Evolutionary conservation across 2,113 vertebrate species (phyloP), one percentile per base, ranked within the genome.

Genomic region (Formicarius rufipectus): DNA sequence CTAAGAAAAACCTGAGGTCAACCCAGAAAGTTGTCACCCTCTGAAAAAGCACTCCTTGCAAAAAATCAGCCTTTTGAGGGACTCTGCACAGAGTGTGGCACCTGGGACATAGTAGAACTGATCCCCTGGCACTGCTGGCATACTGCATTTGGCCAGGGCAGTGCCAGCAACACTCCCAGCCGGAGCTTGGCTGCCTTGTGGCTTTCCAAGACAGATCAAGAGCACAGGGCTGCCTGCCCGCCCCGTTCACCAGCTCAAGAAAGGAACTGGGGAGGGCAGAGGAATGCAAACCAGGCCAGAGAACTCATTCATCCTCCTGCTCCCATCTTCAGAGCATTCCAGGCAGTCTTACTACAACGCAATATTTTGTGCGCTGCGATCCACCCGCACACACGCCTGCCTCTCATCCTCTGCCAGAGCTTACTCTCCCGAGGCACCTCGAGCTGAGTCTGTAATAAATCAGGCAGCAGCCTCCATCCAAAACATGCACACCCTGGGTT

Each of bases 321-420:
- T 75, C 67, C 75, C 1, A 0, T 50, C 68, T 59, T 21, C 1
- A 0, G 84, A 12, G 39, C 44, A 7, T 91, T 92, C 90, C 93
- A 69, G 92, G 79, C 85, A 52, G 60, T 2, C 45, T 63, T 33
- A 81, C 81, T 93, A 89, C 84, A 93, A 28, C 3, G 7, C 90
- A 67, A 83, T 55, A 8, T 45, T 97, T 12, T 93, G 72, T 81
- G 92, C 1, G 1, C 88, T 86, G 79, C 85, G 64, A 47, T 92
- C 93, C 83, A 50, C 31, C 93, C 39, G 0, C 42, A 4, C 67
- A 63, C 72, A 72, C 1, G 20, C 90, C 52, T 1, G 25, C 69
- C 90, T 96, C 92, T 94, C 92, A 96, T 95, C 88, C 79, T 45
- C 76, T 95, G 96, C 96, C 96, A 97, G 90, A 45, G 9, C 73